These are phyloP conservation scores for Etheostoma spectabile DNA, from an alignment of 2,113 vertebrate species.

Conservation along the genomic window DNA sequence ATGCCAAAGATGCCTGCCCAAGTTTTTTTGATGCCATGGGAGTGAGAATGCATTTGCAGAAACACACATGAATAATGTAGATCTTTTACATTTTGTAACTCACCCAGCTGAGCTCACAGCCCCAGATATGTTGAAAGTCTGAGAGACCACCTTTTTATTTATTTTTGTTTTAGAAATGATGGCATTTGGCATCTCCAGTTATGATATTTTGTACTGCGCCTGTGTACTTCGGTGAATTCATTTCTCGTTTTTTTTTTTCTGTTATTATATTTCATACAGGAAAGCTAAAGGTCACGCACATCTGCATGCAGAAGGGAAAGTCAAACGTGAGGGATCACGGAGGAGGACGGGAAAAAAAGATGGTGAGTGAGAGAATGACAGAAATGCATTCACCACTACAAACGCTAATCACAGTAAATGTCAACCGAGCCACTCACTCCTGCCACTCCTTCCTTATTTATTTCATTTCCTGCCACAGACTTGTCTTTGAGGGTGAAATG, in stretches of 20 bases:
- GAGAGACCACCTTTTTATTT: background rate
- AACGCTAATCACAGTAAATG: constrained; percentile 78
- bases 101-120: background rate
- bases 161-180: background rate
- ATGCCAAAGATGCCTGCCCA: too few species aligned
- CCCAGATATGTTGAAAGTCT: background rate
- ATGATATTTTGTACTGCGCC: background rate
- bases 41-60: too few species aligned
- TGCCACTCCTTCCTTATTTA: constrained; percentile 70
- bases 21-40: too few species aligned
- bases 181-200: background rate
- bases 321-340: background rate
- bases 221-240: constrained; percentile 19
- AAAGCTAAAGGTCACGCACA: constrained; percentile 62
- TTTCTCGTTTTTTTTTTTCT: background rate
- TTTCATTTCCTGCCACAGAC: constrained; percentile 60
- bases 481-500: constrained; percentile 61
- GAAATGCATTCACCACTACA: constrained; percentile 64
- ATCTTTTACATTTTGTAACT: background rate
- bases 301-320: constrained; percentile 58
- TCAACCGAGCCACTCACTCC: constrained; percentile 63
- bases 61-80: constrained; percentile 9
- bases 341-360: constrained; percentile 19
- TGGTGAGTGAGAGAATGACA: constrained; percentile 53
- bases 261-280: constrained; percentile 27